These are phyloP conservation scores for Daphoenositta chrysoptera DNA, from an alignment of 2,113 vertebrate species.

Conservation along the genomic window DNA sequence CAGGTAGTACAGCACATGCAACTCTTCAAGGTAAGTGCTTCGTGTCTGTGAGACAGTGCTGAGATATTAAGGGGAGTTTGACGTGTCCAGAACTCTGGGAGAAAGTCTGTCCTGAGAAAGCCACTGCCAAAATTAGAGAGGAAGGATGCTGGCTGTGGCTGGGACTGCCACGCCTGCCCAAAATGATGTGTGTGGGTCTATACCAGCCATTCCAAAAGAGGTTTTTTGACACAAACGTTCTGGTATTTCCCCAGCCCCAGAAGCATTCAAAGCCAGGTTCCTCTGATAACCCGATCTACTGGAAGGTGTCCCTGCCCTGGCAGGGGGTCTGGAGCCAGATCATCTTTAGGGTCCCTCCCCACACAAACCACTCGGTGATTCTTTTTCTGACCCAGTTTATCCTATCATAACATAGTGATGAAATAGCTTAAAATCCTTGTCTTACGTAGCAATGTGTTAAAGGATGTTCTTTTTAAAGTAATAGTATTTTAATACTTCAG, in stretches of 20 bases:
- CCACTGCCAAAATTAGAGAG: background rate
- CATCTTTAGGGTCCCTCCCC: background rate
- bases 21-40: background rate
- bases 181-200: background rate
- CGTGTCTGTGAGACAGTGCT: background rate
- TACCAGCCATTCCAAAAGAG: background rate
- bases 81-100: background rate
- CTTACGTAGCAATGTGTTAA: background rate
- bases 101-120: background rate
- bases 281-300: background rate
- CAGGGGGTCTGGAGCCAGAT: background rate
- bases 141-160: background rate
- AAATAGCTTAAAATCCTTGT: background rate
- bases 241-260: background rate
- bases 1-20: background rate
- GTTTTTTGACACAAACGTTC: background rate
- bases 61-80: background rate
- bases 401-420: background rate
- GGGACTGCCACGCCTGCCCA: background rate
- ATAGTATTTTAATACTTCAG: background rate
- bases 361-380: background rate
- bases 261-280: background rate
- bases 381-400: background rate
- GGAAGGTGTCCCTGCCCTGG: background rate
- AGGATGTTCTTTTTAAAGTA: background rate